These are phyloP conservation scores for Aspidoscelis tigris DNA, from an alignment of 2,113 vertebrate genomes.

Conservation along the genomic window DNA sequence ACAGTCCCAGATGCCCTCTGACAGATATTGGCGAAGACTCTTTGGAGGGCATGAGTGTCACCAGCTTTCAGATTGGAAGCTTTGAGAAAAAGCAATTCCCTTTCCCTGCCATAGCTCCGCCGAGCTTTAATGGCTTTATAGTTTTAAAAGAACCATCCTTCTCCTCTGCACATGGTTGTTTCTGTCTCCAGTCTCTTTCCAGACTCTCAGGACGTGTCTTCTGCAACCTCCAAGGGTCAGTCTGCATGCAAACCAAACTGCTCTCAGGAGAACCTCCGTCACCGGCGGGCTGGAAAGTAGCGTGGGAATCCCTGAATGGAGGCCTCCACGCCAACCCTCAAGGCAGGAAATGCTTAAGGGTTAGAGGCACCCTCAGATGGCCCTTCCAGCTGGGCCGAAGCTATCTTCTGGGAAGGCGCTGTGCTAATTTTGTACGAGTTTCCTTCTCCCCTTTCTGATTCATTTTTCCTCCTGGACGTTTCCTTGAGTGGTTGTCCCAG, in stretches of 20 bases:
- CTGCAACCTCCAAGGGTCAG: constrained; percentile 10
- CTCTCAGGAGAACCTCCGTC: constrained; percentile 37
- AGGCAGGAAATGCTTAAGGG: constrained; percentile 55
- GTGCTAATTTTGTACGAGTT: not conserved
- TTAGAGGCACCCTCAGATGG: not conserved
- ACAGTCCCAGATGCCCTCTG: too few relatives aligned
- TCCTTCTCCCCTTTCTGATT: constrained; percentile 1
- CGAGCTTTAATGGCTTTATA: not conserved
- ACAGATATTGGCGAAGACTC: too few relatives aligned
- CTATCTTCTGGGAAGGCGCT: constrained; percentile 18
- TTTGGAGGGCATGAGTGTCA: too few relatives aligned
- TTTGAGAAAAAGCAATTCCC: too few relatives aligned
- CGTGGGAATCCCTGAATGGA: constrained; percentile 62
- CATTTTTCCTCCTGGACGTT: constrained; percentile 35
- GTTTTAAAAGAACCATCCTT: not conserved
- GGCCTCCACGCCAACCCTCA: not conserved
- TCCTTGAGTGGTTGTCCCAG: constrained; percentile 56
- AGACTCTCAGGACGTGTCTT: not conserved
- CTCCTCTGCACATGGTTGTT: constrained; percentile 25
- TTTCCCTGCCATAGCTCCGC: not conserved
- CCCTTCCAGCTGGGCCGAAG: not conserved
- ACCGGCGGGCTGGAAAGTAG: not conserved
- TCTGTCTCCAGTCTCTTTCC: too few relatives aligned
- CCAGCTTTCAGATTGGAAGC: too few relatives aligned
- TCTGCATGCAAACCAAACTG: constrained; percentile 25